A percentile compares a stretch with the other conserved stretches of the same genome.
phyloP scores from a whole-genome alignment of 2,113 vertebrate species.

The Synchiropus splendidus region DNA sequence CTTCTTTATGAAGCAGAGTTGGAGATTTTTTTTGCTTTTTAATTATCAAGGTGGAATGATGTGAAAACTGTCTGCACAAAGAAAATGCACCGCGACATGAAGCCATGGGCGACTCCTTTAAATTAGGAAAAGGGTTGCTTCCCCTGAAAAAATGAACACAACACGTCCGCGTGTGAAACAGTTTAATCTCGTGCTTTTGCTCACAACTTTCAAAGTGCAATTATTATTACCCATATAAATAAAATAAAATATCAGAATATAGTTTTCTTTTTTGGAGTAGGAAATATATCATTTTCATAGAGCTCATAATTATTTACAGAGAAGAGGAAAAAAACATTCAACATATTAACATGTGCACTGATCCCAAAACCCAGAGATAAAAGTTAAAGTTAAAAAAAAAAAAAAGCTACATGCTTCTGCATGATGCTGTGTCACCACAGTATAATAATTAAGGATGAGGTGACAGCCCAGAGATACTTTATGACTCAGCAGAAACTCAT shows the following conservation, averaged over 20 bases:
- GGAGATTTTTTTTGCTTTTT: too few relatives aligned
- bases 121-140: conserved; percentile 1
- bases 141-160: too few relatives aligned
- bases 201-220: conserved; percentile 29
- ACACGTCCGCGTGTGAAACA: too few relatives aligned
- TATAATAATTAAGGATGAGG: conserved; percentile 21
- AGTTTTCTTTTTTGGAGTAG: conserved; percentile 18
- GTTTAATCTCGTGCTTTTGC: conserved; percentile 35
- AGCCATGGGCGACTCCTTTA: too few relatives aligned
- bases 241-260: conserved; percentile 32
- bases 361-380: conserved; percentile 38
- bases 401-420: conserved; percentile 12
- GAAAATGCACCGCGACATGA: too few relatives aligned
- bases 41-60: too few relatives aligned
- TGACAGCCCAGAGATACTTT: conserved; percentile 24
- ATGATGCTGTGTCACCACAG: conserved; percentile 11
- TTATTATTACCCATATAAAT: conserved; percentile 37
- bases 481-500: too few relatives aligned
- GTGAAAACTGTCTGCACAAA: too few relatives aligned
- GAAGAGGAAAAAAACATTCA: conserved; percentile 27
- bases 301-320: conserved; percentile 36
- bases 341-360: conserved; percentile 31
- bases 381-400: conserved; percentile 33
- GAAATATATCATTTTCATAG: conserved; percentile 32
- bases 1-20: too few relatives aligned